Evolutionary conservation across 2,797 vertebrate genomes (phyloP).

Genomic region (Hippopotamyrus pictus): DNA sequence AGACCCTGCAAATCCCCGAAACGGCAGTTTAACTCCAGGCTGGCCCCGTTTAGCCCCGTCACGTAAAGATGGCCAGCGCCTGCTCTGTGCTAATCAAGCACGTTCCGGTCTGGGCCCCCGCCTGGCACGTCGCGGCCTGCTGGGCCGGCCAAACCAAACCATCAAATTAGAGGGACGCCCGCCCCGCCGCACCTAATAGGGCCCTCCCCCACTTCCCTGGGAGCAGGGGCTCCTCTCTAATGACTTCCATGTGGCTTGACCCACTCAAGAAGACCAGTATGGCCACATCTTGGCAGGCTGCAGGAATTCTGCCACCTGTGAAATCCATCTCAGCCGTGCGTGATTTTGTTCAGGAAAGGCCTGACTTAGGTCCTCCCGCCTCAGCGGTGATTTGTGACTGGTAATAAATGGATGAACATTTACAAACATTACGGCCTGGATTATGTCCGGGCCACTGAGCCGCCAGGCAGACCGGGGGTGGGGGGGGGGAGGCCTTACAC

Average conservation of each 20-base stretch:
- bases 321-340: not conserved
- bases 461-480: not conserved
- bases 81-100: not conserved
- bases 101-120: not conserved
- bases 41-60: not conserved
- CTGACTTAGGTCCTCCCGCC: not conserved
- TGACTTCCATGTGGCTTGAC: not conserved
- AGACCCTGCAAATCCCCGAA: not conserved
- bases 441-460: not conserved
- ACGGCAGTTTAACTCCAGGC: not conserved
- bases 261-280: conserved; percentile 1
- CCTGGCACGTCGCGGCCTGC: not conserved
- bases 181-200: conserved; percentile 4
- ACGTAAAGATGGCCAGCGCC: not conserved
- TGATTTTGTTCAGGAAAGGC: not conserved
- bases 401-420: not conserved
- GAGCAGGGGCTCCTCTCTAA: not conserved
- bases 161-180: conserved; percentile 13
- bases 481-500: not conserved
- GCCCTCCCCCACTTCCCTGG: not conserved
- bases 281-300: not conserved
- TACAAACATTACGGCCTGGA: not conserved
- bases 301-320: not conserved
- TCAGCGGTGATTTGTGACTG: not conserved
- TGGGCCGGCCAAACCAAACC: conserved; percentile 13